Conservation (phyloP, 2,888 invertebrate genomes). For the Hydraecia micacea region DNA sequence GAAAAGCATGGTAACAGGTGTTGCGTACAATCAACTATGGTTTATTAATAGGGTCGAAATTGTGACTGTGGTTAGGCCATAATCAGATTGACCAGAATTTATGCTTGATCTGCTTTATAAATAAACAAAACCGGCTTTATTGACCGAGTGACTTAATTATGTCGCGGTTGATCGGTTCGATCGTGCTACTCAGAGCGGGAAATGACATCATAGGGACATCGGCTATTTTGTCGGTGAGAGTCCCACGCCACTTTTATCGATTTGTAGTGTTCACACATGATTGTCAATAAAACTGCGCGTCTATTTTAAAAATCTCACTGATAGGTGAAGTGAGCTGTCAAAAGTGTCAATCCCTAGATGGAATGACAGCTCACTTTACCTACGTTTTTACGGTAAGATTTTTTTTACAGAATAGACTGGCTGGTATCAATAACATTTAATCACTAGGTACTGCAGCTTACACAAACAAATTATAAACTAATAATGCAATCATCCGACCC, state of each 20-base stretch:
- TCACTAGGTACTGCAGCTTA: not conserved
- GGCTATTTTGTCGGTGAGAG: not conserved
- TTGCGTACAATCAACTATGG: conserved; percentile 19
- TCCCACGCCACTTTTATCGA: not conserved
- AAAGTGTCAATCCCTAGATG: not conserved
- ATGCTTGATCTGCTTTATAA: conserved; percentile 44
- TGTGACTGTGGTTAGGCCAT: conserved; percentile 12
- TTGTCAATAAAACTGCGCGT: not conserved
- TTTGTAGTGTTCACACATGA: not conserved
- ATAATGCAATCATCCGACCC: conserved; percentile 25
- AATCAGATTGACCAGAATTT: conserved; percentile 26
- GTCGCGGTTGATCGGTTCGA: conserved; percentile 8
- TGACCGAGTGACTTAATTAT: conserved; percentile 49
- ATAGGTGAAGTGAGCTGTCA: not conserved
- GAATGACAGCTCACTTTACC: too few species aligned
- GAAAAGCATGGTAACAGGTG: conserved; percentile 9
- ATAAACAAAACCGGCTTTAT: conserved; percentile 50
- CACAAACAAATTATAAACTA: conserved; percentile 15
- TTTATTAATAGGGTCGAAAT: conserved; percentile 24
- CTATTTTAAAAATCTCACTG: not conserved
- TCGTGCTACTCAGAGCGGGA: not conserved
- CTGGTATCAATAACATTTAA: conserved; percentile 22
- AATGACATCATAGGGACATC: not conserved
- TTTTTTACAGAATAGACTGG: not conserved
- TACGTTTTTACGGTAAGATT: not conserved